Evolutionary conservation across 2,113 vertebrate genomes (phyloP).

Genomic region (Setophaga kirtlandii): DNA sequence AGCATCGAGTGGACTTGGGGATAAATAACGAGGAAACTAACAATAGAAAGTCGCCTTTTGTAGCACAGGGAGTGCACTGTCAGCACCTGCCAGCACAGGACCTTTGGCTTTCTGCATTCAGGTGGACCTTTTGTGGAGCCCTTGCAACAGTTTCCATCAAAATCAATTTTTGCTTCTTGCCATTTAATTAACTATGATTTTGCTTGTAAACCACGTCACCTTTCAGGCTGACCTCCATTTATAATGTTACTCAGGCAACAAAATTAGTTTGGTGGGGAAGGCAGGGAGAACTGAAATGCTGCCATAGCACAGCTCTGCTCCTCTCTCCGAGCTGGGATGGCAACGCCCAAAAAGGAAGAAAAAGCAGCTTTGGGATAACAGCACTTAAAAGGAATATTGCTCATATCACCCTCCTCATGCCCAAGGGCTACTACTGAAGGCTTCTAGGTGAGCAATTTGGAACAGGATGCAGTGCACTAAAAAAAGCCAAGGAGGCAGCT

Average conservation of each 20-base stretch:
- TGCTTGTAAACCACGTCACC: conserved; percentile 42
- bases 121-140: neutral
- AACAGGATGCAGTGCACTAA: conserved; percentile 7
- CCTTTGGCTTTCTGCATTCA: neutral
- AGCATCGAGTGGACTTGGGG: neutral
- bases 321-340: neutral
- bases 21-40: conserved; percentile 34
- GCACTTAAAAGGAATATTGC: neutral
- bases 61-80: neutral
- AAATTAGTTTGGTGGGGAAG: conserved; percentile 5
- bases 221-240: conserved; percentile 53
- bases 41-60: neutral
- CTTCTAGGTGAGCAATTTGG: neutral
- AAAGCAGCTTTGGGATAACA: neutral
- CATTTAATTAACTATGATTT: conserved; percentile 62
- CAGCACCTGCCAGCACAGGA: conserved; percentile 24
- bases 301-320: neutral
- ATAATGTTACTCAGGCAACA: conserved; percentile 24
- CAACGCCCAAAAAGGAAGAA: neutral
- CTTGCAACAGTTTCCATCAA: neutral
- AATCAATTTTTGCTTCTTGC: conserved; percentile 49
- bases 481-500: neutral
- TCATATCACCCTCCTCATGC: neutral
- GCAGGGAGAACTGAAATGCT: neutral
- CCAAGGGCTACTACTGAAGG: neutral